Base-by-base conservation (phyloP, 2,113 vertebrate genomes). In the Alouatta palliata region DNA sequence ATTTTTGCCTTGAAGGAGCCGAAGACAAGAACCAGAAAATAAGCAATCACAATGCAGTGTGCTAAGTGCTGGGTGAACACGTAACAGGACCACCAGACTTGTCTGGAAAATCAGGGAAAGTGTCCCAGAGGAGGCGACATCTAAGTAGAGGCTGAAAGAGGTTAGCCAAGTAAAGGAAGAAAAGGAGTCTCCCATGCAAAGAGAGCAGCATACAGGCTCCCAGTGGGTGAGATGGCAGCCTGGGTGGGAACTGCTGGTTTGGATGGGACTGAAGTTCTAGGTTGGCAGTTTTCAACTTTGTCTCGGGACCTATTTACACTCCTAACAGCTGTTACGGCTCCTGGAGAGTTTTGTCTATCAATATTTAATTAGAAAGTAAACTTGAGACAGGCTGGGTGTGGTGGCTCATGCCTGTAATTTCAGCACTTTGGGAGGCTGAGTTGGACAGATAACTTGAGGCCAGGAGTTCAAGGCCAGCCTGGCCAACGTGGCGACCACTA, bases 331-430 rank as follows among this genome's bases (percentile, higher is more conserved):
- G 49, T n/a, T 45, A 27, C 80, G 17, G 25, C 16, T 73, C n/a
- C 40, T 77, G 49, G 85, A 49, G 70, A 82, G 27, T 88, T 90
- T 94, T 90, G 8, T 86, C 49, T 89, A 5, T 95, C 11, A 9
- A 47, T 79, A 73, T 79, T 95, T 93, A 93, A 95, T 79, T 86
- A 77, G 52, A 83, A 84, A 91, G 61, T 32, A 32, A 64, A 64
- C 61, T 64, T 64, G 61, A 32, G 61, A 64, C 12, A 32, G 61
- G 27, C 61, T 6, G 61, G 61, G 61, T 32, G 61, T 6, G 12
- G 27, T 30, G 27, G 27, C 27, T 64, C 13, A 3, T 64, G 61
- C 12, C 61, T 64, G 2, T 32, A 64, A 64, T 64, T 30, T 30
- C 27, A 64, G 61, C 27, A 64, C 61, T 64, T 64, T 32, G 61